Base-by-base conservation (phyloP, 2,797 vertebrate species). In the Stomatorhinus walkeri region DNA sequence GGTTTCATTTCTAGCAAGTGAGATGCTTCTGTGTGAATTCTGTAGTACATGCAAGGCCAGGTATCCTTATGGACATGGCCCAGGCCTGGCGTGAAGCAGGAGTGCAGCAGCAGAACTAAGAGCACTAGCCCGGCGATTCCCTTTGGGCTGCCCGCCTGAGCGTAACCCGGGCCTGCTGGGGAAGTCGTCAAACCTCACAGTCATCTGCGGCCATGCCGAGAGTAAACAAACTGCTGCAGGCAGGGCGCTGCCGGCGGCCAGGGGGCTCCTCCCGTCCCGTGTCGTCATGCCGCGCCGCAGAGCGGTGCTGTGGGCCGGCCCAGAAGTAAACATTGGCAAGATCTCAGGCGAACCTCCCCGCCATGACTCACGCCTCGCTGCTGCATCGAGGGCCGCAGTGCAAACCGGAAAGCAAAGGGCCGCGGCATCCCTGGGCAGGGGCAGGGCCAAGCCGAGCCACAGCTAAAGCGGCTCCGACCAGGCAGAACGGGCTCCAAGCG, bases 141-240 rank as follows among this genome's bases (percentile, higher is more conserved):
- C 90, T 91, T 92, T 0, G 90, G 91, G 91, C 91, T 94, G 94
- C 94, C 94, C 93, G 91, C 81, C 94, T 4, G 22, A 48, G 92
- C 93, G 94, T 92, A 93, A 49, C 90, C 91, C 91, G 93, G 12
- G 94, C 93, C 94, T 92, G 91, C 88, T 94, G 91, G 92, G 94
- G 91, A 94, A 94, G 93, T 93, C 52, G 88, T 93, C 92, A 93
- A 95, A 95, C 92, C 92, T 93, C 89, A 90, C 91, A 93, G 94
- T 95, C 95, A 95, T 95, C 95, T 95, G 94, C 93, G 95, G 94
- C 92, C 90, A 72, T 10, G 89, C 94, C 93, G 92, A 94, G 94
- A 95, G 94, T 94, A 96, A 95, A 96, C 95, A 95, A 94, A 96
- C 95, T 95, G 94, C 94, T 94, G 88, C 40, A 90, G 54, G 93